These are phyloP conservation scores for Pterostichus niger DNA, from an alignment of 2,888 invertebrate species.

Conservation along the genomic window DNA sequence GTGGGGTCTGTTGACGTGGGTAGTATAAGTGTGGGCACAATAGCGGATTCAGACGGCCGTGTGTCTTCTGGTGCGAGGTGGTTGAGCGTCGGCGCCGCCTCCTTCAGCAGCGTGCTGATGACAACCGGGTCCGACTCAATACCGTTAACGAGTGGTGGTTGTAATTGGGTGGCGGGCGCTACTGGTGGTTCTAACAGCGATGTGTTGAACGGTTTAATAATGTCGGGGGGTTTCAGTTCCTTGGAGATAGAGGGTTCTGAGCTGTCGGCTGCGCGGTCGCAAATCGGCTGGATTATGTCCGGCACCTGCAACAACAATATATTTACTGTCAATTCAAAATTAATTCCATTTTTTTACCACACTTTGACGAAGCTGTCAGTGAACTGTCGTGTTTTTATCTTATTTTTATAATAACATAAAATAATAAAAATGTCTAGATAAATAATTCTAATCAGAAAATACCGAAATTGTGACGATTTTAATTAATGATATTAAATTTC, in stretches of 20 bases:
- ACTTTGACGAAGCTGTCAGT: too few species aligned
- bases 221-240: constrained; percentile 77
- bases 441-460: too few species aligned
- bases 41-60: constrained; percentile 68
- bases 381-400: too few species aligned
- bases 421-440: too few species aligned
- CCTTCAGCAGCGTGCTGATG: constrained; percentile 85
- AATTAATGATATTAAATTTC: neutral
- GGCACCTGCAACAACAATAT: constrained; percentile 68
- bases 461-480: too few species aligned
- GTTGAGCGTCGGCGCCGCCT: constrained; percentile 74
- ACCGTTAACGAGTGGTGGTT: constrained; percentile 79
- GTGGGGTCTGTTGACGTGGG: neutral
- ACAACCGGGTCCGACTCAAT: constrained; percentile 86
- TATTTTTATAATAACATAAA: too few species aligned
- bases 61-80: constrained; percentile 74
- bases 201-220: constrained; percentile 75
- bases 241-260: constrained; percentile 72
- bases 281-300: constrained; percentile 73
- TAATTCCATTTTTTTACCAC: too few species aligned
- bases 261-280: constrained; percentile 68
- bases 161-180: constrained; percentile 64
- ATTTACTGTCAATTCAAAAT: too few species aligned
- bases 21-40: neutral
- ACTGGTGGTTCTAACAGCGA: constrained; percentile 68